phyloP scores from a whole-genome alignment of 92 coral and sea anemone species.

The Actinernus sp. region DNA sequence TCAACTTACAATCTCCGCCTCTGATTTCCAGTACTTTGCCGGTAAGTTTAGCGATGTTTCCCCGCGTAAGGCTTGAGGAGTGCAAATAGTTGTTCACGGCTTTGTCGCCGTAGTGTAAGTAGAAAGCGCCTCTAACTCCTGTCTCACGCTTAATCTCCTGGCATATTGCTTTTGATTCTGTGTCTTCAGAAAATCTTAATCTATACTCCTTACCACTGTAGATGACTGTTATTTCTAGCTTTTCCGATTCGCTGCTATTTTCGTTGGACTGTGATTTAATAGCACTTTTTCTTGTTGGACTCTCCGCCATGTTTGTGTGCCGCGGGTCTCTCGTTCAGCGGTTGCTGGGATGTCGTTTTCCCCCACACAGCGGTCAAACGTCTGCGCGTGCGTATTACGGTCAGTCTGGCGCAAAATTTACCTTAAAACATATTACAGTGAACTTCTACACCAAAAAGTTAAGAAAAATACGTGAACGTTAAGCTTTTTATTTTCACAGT shows the following conservation, averaged over 20 bases:
- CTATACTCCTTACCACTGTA: conserved; percentile 47
- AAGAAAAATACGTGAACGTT: no score
- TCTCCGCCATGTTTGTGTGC: neutral
- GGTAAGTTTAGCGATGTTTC: conserved; percentile 64
- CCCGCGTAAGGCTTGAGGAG: conserved; percentile 74
- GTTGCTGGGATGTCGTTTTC: no score
- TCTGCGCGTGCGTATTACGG: no score
- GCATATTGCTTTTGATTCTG: conserved; percentile 63
- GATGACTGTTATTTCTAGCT: conserved; percentile 49
- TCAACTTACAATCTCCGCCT: conserved; percentile 91
- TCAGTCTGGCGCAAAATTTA: no score
- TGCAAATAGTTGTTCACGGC: conserved; percentile 23
- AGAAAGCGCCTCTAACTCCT: conserved; percentile 80
- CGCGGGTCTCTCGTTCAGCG: no score
- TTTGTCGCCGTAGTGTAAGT: conserved; percentile 67
- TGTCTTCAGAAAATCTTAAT: conserved; percentile 51
- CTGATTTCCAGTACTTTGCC: conserved; percentile 68
- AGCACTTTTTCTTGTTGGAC: neutral
- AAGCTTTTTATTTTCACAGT: no score
- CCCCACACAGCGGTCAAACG: no score
- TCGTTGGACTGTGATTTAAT: neutral
- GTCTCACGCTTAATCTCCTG: conserved; percentile 59
- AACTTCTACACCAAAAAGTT: no score
- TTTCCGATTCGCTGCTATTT: neutral
- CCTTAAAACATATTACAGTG: no score